Percentiles rank a stretch among this genome's conserved stretches.
Conservation (phyloP, 2,888 invertebrate species). For the Torymus texanus region DNA sequence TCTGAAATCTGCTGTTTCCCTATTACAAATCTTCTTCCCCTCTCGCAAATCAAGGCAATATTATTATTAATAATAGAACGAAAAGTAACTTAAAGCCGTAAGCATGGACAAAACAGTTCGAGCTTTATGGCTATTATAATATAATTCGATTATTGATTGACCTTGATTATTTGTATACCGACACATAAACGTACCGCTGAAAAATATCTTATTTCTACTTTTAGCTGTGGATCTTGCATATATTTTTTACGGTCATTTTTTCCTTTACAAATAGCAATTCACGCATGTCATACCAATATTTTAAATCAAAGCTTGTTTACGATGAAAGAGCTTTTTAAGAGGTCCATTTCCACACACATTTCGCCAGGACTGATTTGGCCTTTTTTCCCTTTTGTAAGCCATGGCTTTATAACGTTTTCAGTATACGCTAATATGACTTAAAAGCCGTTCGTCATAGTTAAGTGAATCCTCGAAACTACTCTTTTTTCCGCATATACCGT, state of each 20-base stretch:
- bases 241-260: conserved; percentile 4
- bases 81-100: no score
- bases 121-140: no score
- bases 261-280: conserved; percentile 1
- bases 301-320: conserved; percentile 25
- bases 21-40: no score
- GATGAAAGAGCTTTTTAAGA: conserved; percentile 20
- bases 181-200: no score
- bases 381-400: conserved; percentile 1
- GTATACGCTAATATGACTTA: conserved; percentile 13
- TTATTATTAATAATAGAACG: no score
- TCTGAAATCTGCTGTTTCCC: no score
- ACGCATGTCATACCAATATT: conserved; percentile 26
- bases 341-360: conserved; percentile 13
- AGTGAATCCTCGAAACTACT: conserved; percentile 1
- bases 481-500: neutral
- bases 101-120: no score
- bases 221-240: neutral
- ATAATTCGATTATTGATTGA: no score
- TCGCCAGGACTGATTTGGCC: conserved; percentile 2
- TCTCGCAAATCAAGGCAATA: no score
- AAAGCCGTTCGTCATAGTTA: conserved; percentile 12
- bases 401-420: conserved; percentile 15
- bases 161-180: no score
- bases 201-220: no score